Percentiles rank a stretch among this genome's conserved stretches.
Evolutionary conservation across 2,888 invertebrate species (phyloP).

Genomic region (Alloplasta piceator): DNA sequence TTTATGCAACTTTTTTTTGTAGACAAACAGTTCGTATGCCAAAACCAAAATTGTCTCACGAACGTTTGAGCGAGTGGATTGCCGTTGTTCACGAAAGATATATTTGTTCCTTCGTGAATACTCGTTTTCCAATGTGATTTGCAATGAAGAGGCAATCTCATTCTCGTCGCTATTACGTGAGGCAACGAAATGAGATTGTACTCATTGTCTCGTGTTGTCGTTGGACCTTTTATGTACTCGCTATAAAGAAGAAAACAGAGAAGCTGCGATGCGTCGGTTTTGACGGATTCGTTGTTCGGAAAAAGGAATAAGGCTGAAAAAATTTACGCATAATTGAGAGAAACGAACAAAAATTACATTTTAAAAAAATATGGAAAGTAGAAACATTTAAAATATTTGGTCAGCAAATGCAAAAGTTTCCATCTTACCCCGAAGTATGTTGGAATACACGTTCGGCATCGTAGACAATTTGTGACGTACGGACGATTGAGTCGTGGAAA

Average conservation of each 20-base stretch:
- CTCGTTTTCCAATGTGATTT: conserved; percentile 84
- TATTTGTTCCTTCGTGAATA: conserved; percentile 79
- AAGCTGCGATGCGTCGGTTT: conserved; percentile 84
- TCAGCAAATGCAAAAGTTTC: conserved; percentile 20
- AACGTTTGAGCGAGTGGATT: conserved; percentile 72
- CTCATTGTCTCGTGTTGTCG: conserved; percentile 59
- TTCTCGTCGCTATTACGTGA: conserved; percentile 81
- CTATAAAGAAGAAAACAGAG: conserved; percentile 84
- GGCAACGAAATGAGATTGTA: conserved; percentile 83
- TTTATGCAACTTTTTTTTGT: conserved; percentile 71
- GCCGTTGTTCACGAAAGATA: conserved; percentile 72
- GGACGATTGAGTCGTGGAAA: conserved; percentile 85
- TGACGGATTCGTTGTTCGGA: conserved; percentile 84
- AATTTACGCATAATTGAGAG: conserved; percentile 47
- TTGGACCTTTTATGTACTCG: conserved; percentile 79
- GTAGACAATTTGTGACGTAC: conserved; percentile 86
- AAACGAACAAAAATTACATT: too few relatives aligned
- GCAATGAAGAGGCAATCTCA: conserved; percentile 84
- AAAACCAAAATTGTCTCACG: conserved; percentile 78
- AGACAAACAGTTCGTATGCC: conserved; percentile 76
- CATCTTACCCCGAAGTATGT: conserved; percentile 84
- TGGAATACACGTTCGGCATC: conserved; percentile 82
- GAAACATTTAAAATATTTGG: too few relatives aligned
- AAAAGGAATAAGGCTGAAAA: conserved; percentile 85
- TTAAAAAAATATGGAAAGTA: too few relatives aligned